Evolutionary conservation across 2,888 invertebrate species (phyloP), one percentile per base, ranked within the genome.

Genomic region (Sinodicranocentrus sp.): DNA sequence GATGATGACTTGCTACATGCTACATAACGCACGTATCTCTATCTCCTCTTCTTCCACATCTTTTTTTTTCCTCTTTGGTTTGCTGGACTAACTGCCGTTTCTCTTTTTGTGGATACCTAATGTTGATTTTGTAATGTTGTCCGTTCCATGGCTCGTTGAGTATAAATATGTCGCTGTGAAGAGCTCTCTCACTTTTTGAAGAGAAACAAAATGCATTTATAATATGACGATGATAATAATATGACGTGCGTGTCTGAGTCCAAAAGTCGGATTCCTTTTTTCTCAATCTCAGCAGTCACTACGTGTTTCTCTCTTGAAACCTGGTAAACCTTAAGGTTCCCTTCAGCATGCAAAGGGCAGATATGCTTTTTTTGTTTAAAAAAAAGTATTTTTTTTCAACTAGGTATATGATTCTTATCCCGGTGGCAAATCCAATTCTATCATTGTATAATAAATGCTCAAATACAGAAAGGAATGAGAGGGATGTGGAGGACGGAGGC

Each of bases 351-450:
- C n/a, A n/a, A n/a, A n/a, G n/a, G n/a, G n/a, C n/a, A n/a, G n/a
- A n/a, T n/a, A n/a, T n/a, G n/a, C n/a, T n/a, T n/a, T n/a, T n/a
- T n/a, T n/a, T n/a, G n/a, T n/a, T n/a, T n/a, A n/a, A n/a, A n/a
- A n/a, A n/a, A n/a, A n/a, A n/a, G n/a, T n/a, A n/a, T n/a, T n/a
- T n/a, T n/a, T n/a, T n/a, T n/a, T n/a, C n/a, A n/a, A n/a, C n/a
- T n/a, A n/a, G n/a, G n/a, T n/a, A n/a, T n/a, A n/a, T n/a, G n/a
- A n/a, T n/a, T n/a, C n/a, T n/a, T n/a, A n/a, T n/a, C n/a, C n/a
- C n/a, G n/a, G n/a, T n/a, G n/a, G n/a, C n/a, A 33, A 33, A 77
- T 78, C 44, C 59, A 25, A 44, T 79, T 79, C 79, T 63, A 71
- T 79, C 71, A 71, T 28, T 71, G 44, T 15, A 23, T 59, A 59